phyloP scores from a whole-genome alignment of 1,140 invertebrate species.

The Brachionus sp. region DNA sequence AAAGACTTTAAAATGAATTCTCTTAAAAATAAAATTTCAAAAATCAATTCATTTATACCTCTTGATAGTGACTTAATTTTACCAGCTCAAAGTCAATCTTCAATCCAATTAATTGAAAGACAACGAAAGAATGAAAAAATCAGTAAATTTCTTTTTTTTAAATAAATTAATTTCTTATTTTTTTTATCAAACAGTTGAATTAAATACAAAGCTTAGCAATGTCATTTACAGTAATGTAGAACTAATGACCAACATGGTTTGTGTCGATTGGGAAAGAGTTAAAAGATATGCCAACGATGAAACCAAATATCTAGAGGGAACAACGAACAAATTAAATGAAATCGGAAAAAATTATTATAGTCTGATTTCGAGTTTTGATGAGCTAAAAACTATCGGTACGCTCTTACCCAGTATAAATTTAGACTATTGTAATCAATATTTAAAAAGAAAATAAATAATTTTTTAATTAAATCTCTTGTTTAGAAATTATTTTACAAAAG shows the following conservation, averaged over 20 bases:
- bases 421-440: slow-evolving; percentile 13
- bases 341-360: slow-evolving; percentile 37
- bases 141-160: neutral
- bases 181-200: neutral
- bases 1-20: neutral
- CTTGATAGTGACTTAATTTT: neutral
- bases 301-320: neutral
- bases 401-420: neutral
- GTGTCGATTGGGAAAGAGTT: slow-evolving; percentile 13
- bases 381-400: neutral
- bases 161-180: neutral
- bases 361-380: slow-evolving; percentile 19
- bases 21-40: neutral
- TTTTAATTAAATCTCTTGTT: no score
- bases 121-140: neutral
- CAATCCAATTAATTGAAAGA: neutral
- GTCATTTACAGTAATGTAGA: slow-evolving; percentile 3
- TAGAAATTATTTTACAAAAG: no score
- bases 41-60: neutral
- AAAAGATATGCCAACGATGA: neutral
- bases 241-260: neutral
- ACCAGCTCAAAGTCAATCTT: neutral
- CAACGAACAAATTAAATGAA: neutral
- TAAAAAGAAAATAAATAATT: slow-evolving; percentile 5
- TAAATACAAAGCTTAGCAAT: slow-evolving; percentile 20